Conservation (phyloP, 2,113 vertebrate genomes). For the Micronycteris hirsuta region DNA sequence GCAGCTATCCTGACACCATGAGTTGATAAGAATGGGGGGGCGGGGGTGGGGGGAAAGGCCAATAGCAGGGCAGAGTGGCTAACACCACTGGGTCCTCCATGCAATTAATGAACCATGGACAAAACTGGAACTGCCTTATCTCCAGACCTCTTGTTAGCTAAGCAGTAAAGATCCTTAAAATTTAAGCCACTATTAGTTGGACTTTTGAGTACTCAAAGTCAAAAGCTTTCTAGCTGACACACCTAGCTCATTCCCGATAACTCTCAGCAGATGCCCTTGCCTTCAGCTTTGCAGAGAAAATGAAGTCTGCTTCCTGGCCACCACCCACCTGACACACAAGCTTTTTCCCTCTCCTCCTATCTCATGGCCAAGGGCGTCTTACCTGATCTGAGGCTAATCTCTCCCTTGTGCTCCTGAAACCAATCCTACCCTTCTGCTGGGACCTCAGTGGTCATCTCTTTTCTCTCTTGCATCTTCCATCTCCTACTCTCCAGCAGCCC, state of each 20-base stretch:
- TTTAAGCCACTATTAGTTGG: neutral
- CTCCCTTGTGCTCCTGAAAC: neutral
- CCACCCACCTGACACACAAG: neutral
- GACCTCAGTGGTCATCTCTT: neutral
- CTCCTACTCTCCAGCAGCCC: neutral
- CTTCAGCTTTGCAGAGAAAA: slow-evolving; percentile 20
- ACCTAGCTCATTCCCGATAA: neutral
- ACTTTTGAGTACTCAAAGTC: neutral
- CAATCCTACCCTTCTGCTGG: neutral
- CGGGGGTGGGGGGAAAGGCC: neutral
- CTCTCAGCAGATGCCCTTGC: neutral
- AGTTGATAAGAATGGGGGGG: neutral
- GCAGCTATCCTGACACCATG: neutral
- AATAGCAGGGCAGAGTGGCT: neutral
- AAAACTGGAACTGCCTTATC: neutral
- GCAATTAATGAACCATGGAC: neutral
- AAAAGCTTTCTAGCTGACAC: neutral
- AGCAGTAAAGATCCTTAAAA: neutral
- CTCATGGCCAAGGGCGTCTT: neutral
- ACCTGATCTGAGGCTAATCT: neutral
- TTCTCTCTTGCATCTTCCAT: neutral
- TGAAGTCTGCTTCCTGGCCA: neutral
- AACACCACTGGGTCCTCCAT: neutral
- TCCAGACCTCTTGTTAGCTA: neutral
- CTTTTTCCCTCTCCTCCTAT: neutral